Evolutionary conservation across 2,113 vertebrate species (phyloP).

Genomic region (Tupaia tana): DNA sequence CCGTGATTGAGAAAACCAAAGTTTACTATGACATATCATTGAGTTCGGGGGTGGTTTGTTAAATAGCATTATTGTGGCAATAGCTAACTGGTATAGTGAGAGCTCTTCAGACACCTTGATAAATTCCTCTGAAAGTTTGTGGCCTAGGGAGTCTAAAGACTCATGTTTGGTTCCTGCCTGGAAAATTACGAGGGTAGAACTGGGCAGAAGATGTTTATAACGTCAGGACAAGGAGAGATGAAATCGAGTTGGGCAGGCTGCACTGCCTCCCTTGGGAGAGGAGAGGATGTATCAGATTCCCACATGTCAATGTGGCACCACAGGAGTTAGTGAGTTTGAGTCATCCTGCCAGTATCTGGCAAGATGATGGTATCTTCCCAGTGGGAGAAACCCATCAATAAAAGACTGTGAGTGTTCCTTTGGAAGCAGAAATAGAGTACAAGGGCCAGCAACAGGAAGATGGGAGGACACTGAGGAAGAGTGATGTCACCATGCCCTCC

Average conservation of each 20-base stretch:
- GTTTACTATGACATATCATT: background rate
- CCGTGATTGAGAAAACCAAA: background rate
- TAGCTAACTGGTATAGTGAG: background rate
- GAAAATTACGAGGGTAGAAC: background rate
- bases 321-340: background rate
- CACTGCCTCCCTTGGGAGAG: background rate
- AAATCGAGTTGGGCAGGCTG: background rate
- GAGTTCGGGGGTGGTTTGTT: background rate
- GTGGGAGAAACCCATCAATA: background rate
- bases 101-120: background rate
- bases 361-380: background rate
- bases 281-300: background rate
- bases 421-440: background rate
- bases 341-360: background rate
- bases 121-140: background rate
- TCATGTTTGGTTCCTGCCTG: background rate
- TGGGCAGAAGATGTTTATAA: background rate
- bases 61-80: background rate
- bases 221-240: background rate
- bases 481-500: background rate
- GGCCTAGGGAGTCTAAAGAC: background rate
- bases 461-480: background rate
- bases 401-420: background rate
- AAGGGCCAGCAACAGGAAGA: background rate
- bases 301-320: background rate